Percentiles rank a stretch among this genome's conserved stretches.
Evolutionary conservation across 2,113 vertebrate species (phyloP).

Genomic region (Calonectris borealis): DNA sequence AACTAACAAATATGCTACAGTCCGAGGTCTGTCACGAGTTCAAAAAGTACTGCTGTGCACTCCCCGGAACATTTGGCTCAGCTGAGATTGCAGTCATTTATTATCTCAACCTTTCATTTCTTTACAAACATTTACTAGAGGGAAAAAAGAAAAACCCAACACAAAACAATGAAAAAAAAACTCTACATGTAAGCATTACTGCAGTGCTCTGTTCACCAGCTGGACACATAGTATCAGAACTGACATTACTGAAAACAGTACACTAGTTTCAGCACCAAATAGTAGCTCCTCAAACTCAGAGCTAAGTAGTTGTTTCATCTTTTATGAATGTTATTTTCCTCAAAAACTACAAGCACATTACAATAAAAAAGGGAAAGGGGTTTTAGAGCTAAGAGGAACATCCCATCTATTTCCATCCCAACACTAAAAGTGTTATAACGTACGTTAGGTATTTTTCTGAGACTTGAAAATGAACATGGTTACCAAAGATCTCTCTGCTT

Average conservation of each 20-base stretch:
- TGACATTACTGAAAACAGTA: neutral
- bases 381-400: neutral
- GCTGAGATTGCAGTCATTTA: neutral
- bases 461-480: accelerated
- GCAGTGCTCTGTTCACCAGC: neutral
- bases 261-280: neutral
- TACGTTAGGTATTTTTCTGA: neutral
- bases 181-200: neutral
- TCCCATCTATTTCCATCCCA: neutral
- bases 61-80: neutral
- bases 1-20: neutral
- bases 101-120: neutral
- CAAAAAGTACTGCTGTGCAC: neutral
- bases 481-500: neutral
- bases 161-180: neutral
- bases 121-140: neutral
- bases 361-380: neutral
- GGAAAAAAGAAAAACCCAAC: neutral
- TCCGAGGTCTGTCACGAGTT: neutral
- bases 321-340: neutral
- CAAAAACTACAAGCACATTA: neutral
- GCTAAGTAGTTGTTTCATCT: neutral
- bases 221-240: neutral
- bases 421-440: neutral
- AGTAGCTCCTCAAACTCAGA: neutral